Conservation (phyloP, 2,113 vertebrate genomes). For the Salvelinus fontinalis region DNA sequence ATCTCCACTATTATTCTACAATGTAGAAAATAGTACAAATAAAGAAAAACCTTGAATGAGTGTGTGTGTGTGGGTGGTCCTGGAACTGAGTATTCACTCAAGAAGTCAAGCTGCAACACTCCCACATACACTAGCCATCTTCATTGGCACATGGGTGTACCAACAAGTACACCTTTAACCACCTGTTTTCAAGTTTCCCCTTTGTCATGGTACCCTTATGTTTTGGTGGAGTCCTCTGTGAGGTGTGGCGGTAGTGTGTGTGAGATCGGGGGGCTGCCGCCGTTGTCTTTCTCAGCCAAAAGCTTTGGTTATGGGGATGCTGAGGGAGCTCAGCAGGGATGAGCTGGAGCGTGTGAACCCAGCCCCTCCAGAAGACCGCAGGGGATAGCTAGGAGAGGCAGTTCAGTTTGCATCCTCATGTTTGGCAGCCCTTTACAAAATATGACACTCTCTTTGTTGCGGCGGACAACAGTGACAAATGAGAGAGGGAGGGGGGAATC, state of each 20-base stretch:
- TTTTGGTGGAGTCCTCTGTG: background rate
- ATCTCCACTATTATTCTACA: too few relatives aligned
- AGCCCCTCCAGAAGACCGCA: background rate
- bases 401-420: constrained; percentile 22
- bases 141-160: background rate
- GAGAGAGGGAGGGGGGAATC: constrained; percentile 47
- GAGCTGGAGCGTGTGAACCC: constrained; percentile 60
- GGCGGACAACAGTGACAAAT: constrained; percentile 49
- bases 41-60: too few relatives aligned
- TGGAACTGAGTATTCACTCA: background rate
- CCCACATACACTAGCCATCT: background rate
- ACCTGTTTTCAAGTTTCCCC: background rate
- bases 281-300: background rate
- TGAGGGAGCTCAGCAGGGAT: constrained; percentile 33
- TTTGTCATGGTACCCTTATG: constrained; percentile 2
- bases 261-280: background rate
- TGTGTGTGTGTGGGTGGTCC: too few relatives aligned
- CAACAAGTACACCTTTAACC: background rate
- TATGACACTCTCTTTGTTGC: constrained; percentile 53
- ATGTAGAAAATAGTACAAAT: too few relatives aligned
- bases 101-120: background rate
- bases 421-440: constrained; percentile 49
- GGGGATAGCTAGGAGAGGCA: constrained; percentile 26
- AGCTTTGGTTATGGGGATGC: constrained; percentile 14
- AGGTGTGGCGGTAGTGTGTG: background rate